Conservation (phyloP, 2,888 invertebrate species). For the Masnerella sp. region DNA sequence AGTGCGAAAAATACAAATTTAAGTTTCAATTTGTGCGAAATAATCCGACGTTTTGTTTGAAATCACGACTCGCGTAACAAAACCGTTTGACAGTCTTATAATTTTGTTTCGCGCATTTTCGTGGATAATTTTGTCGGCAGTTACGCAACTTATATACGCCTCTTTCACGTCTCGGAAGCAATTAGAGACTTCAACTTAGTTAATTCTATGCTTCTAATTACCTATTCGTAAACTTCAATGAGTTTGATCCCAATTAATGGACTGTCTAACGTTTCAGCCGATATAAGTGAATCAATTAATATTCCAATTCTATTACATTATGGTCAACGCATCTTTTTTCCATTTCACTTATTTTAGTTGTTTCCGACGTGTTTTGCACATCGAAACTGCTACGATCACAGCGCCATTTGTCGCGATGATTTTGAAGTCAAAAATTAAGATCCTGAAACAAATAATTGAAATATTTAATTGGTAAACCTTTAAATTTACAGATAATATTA, state of each 20-base stretch:
- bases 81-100: slow-evolving; percentile 36
- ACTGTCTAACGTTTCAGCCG: slow-evolving; percentile 35
- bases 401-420: too few relatives aligned
- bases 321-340: not conserved
- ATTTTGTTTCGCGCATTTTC: slow-evolving; percentile 41
- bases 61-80: too few relatives aligned
- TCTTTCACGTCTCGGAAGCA: slow-evolving; percentile 52
- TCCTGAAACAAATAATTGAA: too few relatives aligned
- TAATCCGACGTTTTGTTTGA: too few relatives aligned
- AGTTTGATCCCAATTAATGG: slow-evolving; percentile 55
- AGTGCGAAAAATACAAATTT: too few relatives aligned
- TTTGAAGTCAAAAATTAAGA: too few relatives aligned
- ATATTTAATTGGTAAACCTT: too few relatives aligned
- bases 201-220: slow-evolving; percentile 54
- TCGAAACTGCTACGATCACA: too few relatives aligned
- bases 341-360: not conserved
- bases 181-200: slow-evolving; percentile 55
- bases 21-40: too few relatives aligned
- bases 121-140: slow-evolving; percentile 46
- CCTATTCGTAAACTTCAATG: slow-evolving; percentile 56
- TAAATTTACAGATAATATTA: not conserved
- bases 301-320: slow-evolving; percentile 9
- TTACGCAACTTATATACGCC: slow-evolving; percentile 52
- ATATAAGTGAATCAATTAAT: slow-evolving; percentile 43
- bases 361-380: too few relatives aligned